Percentiles rank a stretch among this genome's conserved stretches.
phyloP scores from a whole-genome alignment of 2,113 vertebrate genomes.

The Nyctereutes procyonoides region DNA sequence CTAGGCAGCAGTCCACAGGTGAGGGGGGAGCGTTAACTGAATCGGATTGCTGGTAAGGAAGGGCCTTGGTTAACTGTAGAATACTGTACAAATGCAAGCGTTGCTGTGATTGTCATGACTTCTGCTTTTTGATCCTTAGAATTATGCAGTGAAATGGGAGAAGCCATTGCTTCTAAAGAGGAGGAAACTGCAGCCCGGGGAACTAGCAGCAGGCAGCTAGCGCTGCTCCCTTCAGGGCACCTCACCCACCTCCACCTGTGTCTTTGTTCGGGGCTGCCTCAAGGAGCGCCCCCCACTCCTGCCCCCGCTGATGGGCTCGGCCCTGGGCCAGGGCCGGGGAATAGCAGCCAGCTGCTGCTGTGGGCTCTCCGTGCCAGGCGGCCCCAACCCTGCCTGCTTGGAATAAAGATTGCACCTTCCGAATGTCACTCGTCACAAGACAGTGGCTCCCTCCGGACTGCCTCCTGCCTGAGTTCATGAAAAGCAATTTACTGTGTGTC shows the following conservation, averaged over 20 bases:
- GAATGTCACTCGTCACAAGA: background rate
- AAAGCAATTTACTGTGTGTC: constrained; percentile 71
- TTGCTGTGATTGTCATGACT: background rate
- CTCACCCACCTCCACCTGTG: background rate
- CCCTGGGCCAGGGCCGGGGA: background rate
- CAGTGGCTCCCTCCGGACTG: background rate
- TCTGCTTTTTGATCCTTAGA: background rate
- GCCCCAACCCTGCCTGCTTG: background rate
- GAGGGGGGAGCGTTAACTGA: background rate
- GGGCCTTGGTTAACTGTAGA: background rate
- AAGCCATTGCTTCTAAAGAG: background rate
- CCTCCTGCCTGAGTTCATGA: constrained; percentile 50
- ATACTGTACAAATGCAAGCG: background rate
- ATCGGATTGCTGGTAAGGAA: background rate
- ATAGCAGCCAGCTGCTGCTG: background rate
- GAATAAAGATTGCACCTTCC: constrained; percentile 11
- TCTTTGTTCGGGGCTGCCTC: background rate
- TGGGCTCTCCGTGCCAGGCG: background rate
- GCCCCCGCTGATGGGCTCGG: background rate
- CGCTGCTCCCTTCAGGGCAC: background rate
- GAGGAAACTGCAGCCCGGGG: background rate
- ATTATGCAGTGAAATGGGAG: background rate
- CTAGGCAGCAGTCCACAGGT: background rate
- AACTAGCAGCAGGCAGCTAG: background rate
- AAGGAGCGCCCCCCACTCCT: too few species aligned